These are phyloP conservation scores for Ceratotherium simum DNA, from an alignment of 2,113 vertebrate genomes.

Conservation along the genomic window DNA sequence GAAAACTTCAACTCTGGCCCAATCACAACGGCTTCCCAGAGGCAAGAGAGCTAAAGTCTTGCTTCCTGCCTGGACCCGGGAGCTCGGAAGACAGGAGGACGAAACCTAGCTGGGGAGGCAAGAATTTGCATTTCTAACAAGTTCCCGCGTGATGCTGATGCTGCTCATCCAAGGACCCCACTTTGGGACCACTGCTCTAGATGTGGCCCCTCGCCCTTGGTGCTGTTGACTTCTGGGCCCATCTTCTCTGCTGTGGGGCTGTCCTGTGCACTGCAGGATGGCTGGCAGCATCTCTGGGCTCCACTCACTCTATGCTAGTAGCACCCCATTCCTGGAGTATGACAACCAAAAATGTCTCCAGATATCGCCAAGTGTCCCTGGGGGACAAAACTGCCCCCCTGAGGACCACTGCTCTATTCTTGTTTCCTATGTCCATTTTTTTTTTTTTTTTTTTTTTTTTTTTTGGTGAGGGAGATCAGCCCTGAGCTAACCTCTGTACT, in stretches of 20 bases:
- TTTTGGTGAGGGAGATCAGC: too few relatives aligned
- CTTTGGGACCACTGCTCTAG: neutral
- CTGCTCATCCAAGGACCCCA: neutral
- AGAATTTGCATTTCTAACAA: accelerated
- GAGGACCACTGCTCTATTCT: neutral
- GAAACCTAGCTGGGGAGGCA: neutral
- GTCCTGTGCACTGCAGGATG: accelerated
- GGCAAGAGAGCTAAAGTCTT: neutral
- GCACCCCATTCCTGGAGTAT: neutral
- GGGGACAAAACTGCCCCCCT: neutral
- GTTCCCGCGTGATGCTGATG: neutral
- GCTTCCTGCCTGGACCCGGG: neutral
- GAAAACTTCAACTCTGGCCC: neutral
- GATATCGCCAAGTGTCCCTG: neutral
- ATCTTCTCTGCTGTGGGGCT: neutral
- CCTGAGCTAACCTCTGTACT: too few relatives aligned
- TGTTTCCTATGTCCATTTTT: accelerated
- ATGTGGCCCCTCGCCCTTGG: accelerated
- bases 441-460: too few relatives aligned
- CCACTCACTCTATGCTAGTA: neutral
- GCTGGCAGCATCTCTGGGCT: neutral
- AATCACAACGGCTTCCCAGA: neutral
- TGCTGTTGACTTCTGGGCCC: accelerated
- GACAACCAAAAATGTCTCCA: neutral
- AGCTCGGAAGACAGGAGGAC: neutral